phyloP scores from a whole-genome alignment of 2,888 invertebrate genomes.

The Troides aeacus region DNA sequence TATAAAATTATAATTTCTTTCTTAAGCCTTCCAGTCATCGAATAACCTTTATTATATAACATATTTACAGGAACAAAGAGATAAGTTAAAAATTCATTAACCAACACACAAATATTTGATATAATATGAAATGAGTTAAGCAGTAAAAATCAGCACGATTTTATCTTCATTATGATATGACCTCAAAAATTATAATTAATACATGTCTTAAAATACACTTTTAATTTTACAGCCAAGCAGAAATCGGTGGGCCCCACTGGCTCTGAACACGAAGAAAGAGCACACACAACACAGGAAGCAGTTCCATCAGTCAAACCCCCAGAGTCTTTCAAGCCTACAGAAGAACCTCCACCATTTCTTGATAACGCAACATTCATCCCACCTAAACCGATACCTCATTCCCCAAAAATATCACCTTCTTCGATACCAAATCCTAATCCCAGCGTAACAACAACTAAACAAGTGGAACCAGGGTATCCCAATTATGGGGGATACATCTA shows the following conservation, averaged over 20 bases:
- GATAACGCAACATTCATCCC: slow-evolving; percentile 58
- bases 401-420: slow-evolving; percentile 72
- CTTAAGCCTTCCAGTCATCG: no score
- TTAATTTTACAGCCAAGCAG: slow-evolving; percentile 41
- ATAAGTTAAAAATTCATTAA: no score
- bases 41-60: no score
- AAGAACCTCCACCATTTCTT: slow-evolving; percentile 46
- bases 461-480: slow-evolving; percentile 57
- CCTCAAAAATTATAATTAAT: no score
- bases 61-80: no score
- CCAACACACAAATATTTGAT: no score
- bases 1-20: no score
- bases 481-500: slow-evolving; percentile 66
- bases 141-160: no score
- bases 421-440: slow-evolving; percentile 75
- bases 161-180: no score
- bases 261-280: slow-evolving; percentile 44
- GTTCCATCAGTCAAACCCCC: slow-evolving; percentile 45
- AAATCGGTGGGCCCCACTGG: slow-evolving; percentile 32
- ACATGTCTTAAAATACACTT: slow-evolving; percentile 9
- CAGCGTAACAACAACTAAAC: slow-evolving; percentile 61
- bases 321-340: slow-evolving; percentile 51
- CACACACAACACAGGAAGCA: slow-evolving; percentile 37
- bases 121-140: no score
- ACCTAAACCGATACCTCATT: slow-evolving; percentile 60